Evolutionary conservation across 2,888 invertebrate genomes (phyloP).

Genomic region (Drosophila dives): DNA sequence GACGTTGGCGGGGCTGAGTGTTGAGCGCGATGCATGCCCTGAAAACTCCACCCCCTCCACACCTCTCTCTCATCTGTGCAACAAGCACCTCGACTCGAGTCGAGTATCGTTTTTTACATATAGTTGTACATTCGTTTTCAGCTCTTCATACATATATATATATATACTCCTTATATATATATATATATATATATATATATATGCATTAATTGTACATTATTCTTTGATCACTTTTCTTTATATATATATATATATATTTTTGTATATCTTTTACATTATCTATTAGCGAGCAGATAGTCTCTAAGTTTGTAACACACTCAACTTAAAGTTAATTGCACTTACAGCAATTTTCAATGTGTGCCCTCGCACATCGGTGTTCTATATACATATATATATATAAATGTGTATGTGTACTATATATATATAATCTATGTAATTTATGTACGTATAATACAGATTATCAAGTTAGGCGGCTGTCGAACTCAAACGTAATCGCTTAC

Average conservation of each 20-base stretch:
- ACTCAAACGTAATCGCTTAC: constrained; percentile 25
- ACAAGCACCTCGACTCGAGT: constrained; percentile 27
- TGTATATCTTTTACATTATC: constrained; percentile 45
- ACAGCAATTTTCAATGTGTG: constrained; percentile 10
- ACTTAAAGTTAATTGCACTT: constrained; percentile 23
- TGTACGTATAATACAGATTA: constrained; percentile 22
- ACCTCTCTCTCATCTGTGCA: constrained; percentile 46
- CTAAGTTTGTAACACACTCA: constrained; percentile 23
- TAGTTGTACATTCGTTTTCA: constrained; percentile 55
- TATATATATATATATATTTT: constrained; percentile 17
- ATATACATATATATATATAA: constrained; percentile 23
- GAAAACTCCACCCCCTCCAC: constrained; percentile 20
- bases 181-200: constrained; percentile 19
- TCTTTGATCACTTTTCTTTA: constrained; percentile 17
- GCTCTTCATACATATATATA: constrained; percentile 14
- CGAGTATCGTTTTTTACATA: constrained; percentile 38
- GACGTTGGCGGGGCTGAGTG: constrained; percentile 32
- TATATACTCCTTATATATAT: constrained; percentile 2
- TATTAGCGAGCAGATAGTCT: constrained; percentile 20
- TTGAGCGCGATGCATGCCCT: not conserved
- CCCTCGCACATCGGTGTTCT: constrained; percentile 39
- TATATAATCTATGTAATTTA: constrained; percentile 22
- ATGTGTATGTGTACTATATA: constrained; percentile 17
- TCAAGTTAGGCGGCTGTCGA: constrained; percentile 45
- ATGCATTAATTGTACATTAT: constrained; percentile 42